Conservation (phyloP, 2,888 invertebrate genomes). For the Heteromurus nitidus region DNA sequence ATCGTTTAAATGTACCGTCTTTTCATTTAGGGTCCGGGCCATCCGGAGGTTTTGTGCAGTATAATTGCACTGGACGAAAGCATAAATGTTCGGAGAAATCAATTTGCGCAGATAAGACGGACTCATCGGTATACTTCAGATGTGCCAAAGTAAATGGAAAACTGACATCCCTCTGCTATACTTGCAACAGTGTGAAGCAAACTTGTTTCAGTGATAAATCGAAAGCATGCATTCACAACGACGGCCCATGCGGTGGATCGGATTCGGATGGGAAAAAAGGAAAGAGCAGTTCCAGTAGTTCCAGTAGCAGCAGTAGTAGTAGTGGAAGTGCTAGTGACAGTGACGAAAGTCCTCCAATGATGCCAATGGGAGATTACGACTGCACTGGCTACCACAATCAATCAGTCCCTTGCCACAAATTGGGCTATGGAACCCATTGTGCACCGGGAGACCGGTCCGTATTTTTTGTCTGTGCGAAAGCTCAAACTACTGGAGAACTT, state of each 20-base stretch:
- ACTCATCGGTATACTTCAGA: background rate
- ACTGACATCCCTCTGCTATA: background rate
- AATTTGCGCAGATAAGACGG: too few species aligned
- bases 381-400: background rate
- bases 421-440: background rate
- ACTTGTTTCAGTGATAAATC: background rate
- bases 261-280: too few species aligned
- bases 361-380: too few species aligned
- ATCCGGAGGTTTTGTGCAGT: too few species aligned
- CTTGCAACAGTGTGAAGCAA: background rate
- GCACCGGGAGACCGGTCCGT: background rate
- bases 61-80: too few species aligned
- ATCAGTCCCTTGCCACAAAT: background rate
- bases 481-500: background rate
- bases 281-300: too few species aligned
- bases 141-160: background rate
- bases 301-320: too few species aligned
- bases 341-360: too few species aligned
- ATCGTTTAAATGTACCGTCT: too few species aligned
- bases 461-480: background rate
- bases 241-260: background rate
- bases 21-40: too few species aligned
- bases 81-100: too few species aligned
- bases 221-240: background rate
- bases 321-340: too few species aligned